Evolutionary conservation across 2,113 vertebrate genomes (phyloP).

Genomic region (Thamnophis sirtalis): DNA sequence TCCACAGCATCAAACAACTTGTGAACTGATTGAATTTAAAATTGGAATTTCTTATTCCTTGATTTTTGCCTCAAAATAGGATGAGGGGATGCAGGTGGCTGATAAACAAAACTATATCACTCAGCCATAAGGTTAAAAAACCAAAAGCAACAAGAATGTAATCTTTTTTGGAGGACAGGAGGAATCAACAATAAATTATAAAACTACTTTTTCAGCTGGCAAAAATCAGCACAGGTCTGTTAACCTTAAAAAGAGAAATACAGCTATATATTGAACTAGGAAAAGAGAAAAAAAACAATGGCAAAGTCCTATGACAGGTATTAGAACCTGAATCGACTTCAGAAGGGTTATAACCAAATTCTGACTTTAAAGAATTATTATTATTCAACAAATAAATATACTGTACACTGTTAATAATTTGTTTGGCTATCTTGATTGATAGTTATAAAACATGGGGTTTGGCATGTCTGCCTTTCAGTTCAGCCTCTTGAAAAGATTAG

Average conservation of each 20-base stretch:
- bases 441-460: neutral
- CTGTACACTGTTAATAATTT: neutral
- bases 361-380: neutral
- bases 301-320: slow-evolving; percentile 3
- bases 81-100: slow-evolving; percentile 56
- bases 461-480: neutral
- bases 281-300: neutral
- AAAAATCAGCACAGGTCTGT: slow-evolving; percentile 23
- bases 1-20: slow-evolving; percentile 59
- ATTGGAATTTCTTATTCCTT: slow-evolving; percentile 64
- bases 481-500: neutral
- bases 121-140: slow-evolving; percentile 60
- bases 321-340: neutral
- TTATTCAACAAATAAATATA: neutral
- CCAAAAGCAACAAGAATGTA: slow-evolving; percentile 45
- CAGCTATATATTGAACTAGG: slow-evolving; percentile 3
- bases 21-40: slow-evolving; percentile 70
- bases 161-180: slow-evolving; percentile 34
- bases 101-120: slow-evolving; percentile 66
- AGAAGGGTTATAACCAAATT: neutral
- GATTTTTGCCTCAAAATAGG: slow-evolving; percentile 60
- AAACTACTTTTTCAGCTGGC: slow-evolving; percentile 5
- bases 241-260: slow-evolving; percentile 23
- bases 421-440: neutral
- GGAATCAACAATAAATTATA: slow-evolving; percentile 25